Base-by-base conservation (phyloP, 2,797 vertebrate genomes). In the Liparis tanakae region DNA sequence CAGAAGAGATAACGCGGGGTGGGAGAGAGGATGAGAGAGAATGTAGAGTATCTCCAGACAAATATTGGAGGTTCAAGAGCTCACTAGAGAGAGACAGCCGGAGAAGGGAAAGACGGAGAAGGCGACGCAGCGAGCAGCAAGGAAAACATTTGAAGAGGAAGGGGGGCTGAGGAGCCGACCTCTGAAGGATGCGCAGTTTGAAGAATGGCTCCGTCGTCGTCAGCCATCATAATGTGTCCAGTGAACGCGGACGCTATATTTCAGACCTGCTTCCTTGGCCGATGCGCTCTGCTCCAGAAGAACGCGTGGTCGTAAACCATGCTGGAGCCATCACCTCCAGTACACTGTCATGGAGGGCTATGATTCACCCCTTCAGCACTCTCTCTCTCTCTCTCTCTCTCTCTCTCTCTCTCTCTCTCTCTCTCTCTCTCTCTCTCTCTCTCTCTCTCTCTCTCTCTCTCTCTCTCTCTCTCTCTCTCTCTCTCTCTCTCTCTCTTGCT, bases 61-160 rank as follows among this genome's bases (percentile, higher is more conserved):
- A 88, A 90, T 87, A 89, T 82, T 86, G 72, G 71, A 82, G 63
- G 82, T 85, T 88, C 62, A 82, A 85, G 85, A 80, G 72, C 85
- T 87, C 82, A 86, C 55, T 48, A 74, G 83, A 83, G 84, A 89
- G 78, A 88, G 78, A 88, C 62, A 67, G 75, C 75, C 20, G 58
- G 56, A 59, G 77, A 78, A 77, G 72, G 53, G 74, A 70, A 60
- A 55, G 65, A 70, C 69, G 33, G 76, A 78, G 65, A 44, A 70
- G 79, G 81, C 55, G 18, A 75, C 22, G n/a, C 63, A 68, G 72
- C 1, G 12, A 78, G 68, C 67, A 71, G 73, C 56, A 79, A 83
- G 73, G 70, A 75, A 85, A 85, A 79, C 80, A 84, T 88, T 80
- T 86, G 85, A 84, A 82, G 72, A 79, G 82, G 75, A n/a, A n/a